Conservation (phyloP, 2,113 vertebrate genomes). For the Pungitius pungitius region DNA sequence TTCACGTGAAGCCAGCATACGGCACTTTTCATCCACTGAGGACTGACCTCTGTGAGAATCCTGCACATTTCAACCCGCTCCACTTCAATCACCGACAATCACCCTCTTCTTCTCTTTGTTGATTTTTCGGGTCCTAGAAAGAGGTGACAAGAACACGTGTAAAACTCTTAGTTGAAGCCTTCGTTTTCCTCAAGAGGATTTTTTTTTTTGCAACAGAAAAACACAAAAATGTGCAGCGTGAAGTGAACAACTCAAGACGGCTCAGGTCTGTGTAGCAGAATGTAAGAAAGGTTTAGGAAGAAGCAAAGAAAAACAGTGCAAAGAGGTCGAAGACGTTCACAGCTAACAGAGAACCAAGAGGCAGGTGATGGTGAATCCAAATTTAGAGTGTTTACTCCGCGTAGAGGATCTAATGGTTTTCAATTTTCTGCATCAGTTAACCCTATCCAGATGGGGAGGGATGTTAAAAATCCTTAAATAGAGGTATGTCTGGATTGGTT, state of each 20-base stretch:
- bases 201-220: neutral
- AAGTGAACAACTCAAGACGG: neutral
- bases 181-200: neutral
- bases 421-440: neutral
- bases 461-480: neutral
- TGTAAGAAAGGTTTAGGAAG: neutral
- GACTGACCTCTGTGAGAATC: constrained; percentile 11
- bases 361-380: neutral
- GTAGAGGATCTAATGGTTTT: neutral
- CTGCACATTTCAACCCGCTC: constrained; percentile 15
- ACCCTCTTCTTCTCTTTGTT: constrained; percentile 9
- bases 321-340: neutral
- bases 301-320: neutral
- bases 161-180: neutral
- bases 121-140: neutral
- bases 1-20: neutral
- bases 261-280: neutral
- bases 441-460: neutral
- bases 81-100: constrained; percentile 25
- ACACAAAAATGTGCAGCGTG: neutral
- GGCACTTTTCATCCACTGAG: neutral
- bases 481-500: neutral
- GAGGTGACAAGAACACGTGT: neutral
- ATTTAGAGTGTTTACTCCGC: neutral
- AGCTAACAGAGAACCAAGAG: neutral